phyloP scores from a whole-genome alignment of 2,888 invertebrate genomes.

The Rhamnusium bicolor region DNA sequence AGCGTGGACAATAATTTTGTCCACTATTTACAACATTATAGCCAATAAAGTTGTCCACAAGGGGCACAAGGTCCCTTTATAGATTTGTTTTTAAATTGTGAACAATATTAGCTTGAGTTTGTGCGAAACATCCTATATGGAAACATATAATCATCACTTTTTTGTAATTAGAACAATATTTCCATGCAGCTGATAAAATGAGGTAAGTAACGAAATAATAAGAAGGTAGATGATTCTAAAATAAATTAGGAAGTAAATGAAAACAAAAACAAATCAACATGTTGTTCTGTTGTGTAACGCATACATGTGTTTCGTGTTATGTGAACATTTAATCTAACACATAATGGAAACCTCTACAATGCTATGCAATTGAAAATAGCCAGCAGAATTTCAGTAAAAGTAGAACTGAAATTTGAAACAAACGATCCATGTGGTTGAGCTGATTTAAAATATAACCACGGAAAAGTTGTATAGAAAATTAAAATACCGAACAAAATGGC shows the following conservation, averaged over 20 bases:
- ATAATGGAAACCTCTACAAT: constrained; percentile 13
- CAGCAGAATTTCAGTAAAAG: constrained; percentile 12
- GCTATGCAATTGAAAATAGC: constrained; percentile 11
- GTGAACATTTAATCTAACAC: constrained; percentile 26
- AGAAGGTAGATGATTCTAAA: background rate
- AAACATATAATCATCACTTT: too few species aligned
- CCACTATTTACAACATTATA: too few species aligned
- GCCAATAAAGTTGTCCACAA: too few species aligned
- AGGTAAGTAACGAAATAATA: too few species aligned
- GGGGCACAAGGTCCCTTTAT: too few species aligned
- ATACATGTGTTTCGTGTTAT: background rate
- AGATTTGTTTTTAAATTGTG: too few species aligned
- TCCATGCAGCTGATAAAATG: too few species aligned
- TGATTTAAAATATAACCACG: background rate
- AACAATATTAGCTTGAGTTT: too few species aligned
- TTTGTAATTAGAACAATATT: too few species aligned
- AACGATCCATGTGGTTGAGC: background rate
- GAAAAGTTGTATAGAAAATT: background rate
- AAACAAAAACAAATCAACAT: background rate
- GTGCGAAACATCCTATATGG: too few species aligned
- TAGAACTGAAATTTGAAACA: constrained; percentile 16
- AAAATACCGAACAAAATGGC: constrained; percentile 11
- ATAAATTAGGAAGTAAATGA: background rate
- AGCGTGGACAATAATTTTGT: too few species aligned
- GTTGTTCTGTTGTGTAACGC: background rate